phyloP scores from a whole-genome alignment of 2,888 invertebrate genomes.

The Pristionchus exspectatus region DNA sequence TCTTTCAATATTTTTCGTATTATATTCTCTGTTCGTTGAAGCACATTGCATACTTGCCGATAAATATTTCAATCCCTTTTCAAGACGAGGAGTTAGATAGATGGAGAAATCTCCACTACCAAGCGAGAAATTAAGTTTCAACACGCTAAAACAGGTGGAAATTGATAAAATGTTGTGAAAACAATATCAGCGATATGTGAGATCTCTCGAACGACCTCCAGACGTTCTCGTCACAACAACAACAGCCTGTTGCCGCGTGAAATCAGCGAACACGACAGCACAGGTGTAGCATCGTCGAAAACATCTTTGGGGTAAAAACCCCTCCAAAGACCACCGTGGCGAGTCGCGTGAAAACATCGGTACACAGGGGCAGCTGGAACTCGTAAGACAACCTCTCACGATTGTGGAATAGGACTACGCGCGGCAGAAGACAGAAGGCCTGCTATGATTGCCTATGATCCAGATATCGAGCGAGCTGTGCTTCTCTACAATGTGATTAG shows the following conservation, averaged over 20 bases:
- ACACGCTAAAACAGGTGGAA: not conserved
- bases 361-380: not conserved
- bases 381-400: not conserved
- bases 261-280: not conserved
- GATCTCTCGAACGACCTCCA: too few species aligned
- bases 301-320: not conserved
- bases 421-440: not conserved
- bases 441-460: not conserved
- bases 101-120: too few species aligned
- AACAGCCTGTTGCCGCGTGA: too few species aligned
- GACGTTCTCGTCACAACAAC: too few species aligned
- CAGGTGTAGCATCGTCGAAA: not conserved
- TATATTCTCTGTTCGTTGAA: not conserved
- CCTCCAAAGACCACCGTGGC: not conserved
- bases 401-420: not conserved
- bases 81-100: too few species aligned
- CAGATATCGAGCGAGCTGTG: not conserved
- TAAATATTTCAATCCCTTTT: not conserved
- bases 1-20: not conserved
- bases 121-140: too few species aligned
- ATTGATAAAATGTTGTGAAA: not conserved
- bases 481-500: not conserved
- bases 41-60: not conserved
- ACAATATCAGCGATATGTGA: too few species aligned
- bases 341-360: not conserved